Evolutionary conservation across 2,113 vertebrate species (phyloP).

Genomic region (Piprites chloris): DNA sequence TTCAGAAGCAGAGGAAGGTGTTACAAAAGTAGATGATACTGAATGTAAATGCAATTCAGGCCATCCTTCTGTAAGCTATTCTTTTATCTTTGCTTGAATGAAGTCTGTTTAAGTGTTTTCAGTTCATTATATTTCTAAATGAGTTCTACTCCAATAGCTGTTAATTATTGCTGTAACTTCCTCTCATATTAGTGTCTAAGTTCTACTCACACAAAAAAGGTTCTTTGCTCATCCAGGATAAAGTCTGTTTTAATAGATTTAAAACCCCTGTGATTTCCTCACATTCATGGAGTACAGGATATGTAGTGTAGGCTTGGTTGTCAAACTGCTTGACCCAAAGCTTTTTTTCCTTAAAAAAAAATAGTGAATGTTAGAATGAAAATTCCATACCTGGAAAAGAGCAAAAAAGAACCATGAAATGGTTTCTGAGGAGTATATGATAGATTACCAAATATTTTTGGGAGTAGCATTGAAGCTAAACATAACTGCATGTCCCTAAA

Average conservation of each 20-base stretch:
- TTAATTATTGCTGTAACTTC: neutral
- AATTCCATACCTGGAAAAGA: neutral
- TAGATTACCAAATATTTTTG: neutral
- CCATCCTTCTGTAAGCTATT: neutral
- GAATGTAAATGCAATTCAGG: neutral
- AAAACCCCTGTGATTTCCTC: neutral
- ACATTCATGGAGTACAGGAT: neutral
- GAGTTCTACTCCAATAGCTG: neutral
- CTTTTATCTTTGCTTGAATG: neutral
- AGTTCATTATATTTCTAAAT: constrained; percentile 5
- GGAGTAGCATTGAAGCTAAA: neutral
- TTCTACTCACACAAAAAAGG: neutral
- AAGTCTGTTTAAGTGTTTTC: neutral
- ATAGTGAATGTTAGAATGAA: neutral
- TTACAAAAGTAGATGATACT: neutral
- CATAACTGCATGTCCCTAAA: neutral
- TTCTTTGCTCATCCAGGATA: neutral
- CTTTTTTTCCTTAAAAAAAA: neutral
- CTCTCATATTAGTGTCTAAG: neutral
- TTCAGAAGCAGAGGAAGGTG: neutral
- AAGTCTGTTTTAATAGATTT: neutral
- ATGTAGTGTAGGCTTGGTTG: neutral
- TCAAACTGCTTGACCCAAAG: neutral
- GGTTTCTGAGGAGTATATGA: neutral
- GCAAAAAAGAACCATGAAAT: neutral